A percentile compares a stretch with the other conserved stretches of the same genome.
These are phyloP conservation scores for Thalassophryne amazonica DNA, from an alignment of 2,797 vertebrate genomes.

Conservation along the genomic window DNA sequence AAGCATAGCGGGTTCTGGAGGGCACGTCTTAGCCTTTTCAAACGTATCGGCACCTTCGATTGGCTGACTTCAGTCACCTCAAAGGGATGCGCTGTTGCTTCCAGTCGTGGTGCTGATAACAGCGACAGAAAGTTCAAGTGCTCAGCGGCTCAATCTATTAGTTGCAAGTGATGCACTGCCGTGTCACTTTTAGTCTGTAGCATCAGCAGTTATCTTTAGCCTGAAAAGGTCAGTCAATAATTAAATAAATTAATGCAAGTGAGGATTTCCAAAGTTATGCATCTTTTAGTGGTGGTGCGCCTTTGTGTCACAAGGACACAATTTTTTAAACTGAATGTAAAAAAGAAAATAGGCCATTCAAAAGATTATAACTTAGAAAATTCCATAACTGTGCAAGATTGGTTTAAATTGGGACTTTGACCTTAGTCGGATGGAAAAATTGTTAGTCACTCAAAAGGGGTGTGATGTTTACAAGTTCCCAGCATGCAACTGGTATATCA, in stretches of 20 bases:
- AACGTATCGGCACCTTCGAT: slow-evolving; percentile 33
- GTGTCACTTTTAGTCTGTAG: slow-evolving; percentile 48
- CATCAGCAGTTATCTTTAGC: slow-evolving; percentile 53
- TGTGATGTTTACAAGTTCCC: too few species aligned
- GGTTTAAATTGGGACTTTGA: too few species aligned
- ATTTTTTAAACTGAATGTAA: too few species aligned
- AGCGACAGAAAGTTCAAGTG: slow-evolving; percentile 54
- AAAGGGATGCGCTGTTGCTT: slow-evolving; percentile 46
- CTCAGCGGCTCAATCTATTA: slow-evolving; percentile 54
- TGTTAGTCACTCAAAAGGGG: too few species aligned
- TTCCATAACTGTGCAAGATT: too few species aligned
- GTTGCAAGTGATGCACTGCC: slow-evolving; percentile 44
- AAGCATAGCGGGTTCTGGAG: background rate
- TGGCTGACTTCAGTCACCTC: slow-evolving; percentile 39
- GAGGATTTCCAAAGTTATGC: slow-evolving; percentile 29
- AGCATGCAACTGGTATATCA: too few species aligned
- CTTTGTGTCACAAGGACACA: too few species aligned
- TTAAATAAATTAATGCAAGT: slow-evolving; percentile 34
- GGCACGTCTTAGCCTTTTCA: slow-evolving; percentile 1
- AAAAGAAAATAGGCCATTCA: too few species aligned
- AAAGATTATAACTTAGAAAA: too few species aligned
- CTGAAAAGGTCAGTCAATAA: slow-evolving; percentile 61
- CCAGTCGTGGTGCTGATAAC: slow-evolving; percentile 52
- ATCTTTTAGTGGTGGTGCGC: slow-evolving; percentile 5
- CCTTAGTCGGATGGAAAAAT: too few species aligned